Evolutionary conservation across 2,888 invertebrate genomes (phyloP).

Genomic region (Orthosia cruda): DNA sequence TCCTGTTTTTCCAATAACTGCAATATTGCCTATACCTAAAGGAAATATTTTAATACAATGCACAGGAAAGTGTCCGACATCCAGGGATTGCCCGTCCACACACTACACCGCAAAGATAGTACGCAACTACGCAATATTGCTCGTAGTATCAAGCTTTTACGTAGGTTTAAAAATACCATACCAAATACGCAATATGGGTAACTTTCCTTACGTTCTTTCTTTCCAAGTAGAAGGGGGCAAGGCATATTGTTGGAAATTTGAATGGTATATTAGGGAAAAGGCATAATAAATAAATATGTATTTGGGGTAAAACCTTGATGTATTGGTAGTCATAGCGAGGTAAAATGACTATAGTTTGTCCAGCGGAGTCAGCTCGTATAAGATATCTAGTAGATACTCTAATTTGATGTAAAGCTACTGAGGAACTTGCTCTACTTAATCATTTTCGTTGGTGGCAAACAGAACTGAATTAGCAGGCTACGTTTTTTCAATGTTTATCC

Average conservation of each 20-base stretch:
- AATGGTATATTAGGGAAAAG: too few species aligned
- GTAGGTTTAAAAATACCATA: not conserved
- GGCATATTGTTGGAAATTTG: not conserved
- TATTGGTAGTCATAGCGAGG: too few species aligned
- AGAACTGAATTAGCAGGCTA: not conserved
- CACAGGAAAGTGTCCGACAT: slow-evolving; percentile 24
- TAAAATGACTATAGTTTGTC: not conserved
- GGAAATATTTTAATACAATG: slow-evolving; percentile 27
- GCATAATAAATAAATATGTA: not conserved
- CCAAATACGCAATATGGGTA: not conserved
- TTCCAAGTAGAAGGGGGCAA: not conserved
- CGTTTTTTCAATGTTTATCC: too few species aligned
- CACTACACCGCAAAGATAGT: slow-evolving; percentile 6
- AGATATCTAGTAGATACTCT: too few species aligned
- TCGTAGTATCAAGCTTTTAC: not conserved
- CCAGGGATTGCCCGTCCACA: slow-evolving; percentile 23
- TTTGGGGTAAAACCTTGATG: not conserved
- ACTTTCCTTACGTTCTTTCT: not conserved
- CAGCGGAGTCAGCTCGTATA: not conserved
- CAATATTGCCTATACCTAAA: not conserved
- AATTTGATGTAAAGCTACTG: too few species aligned
- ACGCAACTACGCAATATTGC: slow-evolving; percentile 35
- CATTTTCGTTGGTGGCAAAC: not conserved
- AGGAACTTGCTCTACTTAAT: too few species aligned
- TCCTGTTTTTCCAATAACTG: slow-evolving; percentile 41